Percentiles rank a stretch among this genome's conserved stretches.
phyloP scores from a whole-genome alignment of 2,113 vertebrate genomes.

The Varanus komodoensis region DNA sequence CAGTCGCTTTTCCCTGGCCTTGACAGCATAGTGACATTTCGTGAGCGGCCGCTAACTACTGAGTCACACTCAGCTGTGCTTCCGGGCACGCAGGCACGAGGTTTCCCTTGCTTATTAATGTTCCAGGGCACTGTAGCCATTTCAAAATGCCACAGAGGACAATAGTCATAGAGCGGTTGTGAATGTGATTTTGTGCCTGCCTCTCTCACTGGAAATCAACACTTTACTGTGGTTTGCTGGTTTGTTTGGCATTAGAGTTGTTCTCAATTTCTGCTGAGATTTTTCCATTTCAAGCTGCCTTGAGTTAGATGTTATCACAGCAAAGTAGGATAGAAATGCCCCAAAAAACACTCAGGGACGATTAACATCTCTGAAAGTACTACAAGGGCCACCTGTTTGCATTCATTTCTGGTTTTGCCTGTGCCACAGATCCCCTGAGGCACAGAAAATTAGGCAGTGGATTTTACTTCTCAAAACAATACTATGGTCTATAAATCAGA shows the following conservation, averaged over 20 bases:
- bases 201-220: not conserved
- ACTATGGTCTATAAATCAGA: conserved; percentile 19
- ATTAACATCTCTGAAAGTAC: not conserved
- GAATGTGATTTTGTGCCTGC: not conserved
- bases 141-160: conserved; percentile 16
- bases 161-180: not conserved
- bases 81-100: not conserved
- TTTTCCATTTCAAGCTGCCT: not conserved
- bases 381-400: not conserved
- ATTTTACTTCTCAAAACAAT: not conserved
- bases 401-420: not conserved
- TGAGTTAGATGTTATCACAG: not conserved
- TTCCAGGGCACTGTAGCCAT: not conserved
- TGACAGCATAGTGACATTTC: not conserved
- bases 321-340: not conserved
- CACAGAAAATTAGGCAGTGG: not conserved
- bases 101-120: not conserved
- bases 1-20: not conserved
- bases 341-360: not conserved
- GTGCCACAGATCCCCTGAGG: not conserved
- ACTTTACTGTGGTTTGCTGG: not conserved
- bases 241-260: not conserved
- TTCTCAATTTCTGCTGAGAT: not conserved
- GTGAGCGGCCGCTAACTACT: not conserved
- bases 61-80: not conserved